Base-by-base conservation (phyloP, 2,888 invertebrate genomes). In the Gari tellinella region DNA sequence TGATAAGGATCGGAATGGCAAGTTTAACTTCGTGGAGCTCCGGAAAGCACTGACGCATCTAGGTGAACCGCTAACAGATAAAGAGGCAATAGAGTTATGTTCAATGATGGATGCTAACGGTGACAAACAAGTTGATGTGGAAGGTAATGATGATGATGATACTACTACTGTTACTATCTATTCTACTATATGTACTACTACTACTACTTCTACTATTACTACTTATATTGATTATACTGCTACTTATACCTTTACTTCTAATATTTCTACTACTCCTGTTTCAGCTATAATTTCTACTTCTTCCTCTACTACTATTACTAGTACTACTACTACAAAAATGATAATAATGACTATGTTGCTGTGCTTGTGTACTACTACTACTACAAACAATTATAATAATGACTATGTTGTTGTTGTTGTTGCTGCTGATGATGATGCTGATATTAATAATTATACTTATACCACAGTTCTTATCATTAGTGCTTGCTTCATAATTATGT, bases 121-220 rank as follows among this genome's bases (percentile, higher is more conserved):
- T 10, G 76, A 76, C 31, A 48, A 64, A 12, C 61, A 73, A 51
- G 65, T 80, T 0, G 57, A 73, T 56, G 65, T 76, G 14, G 80
- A 80, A 19, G 80, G 80, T 80, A 65, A 19, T 21, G n/a, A n/a
- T n/a, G n/a, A n/a, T n/a, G n/a, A n/a, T n/a, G 10, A 40, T 40
- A 12, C 8, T 40, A 40, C 40, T 15, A 17, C n/a, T 15, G 43
- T 17, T 8, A 3, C n/a, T 8, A 17, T 43, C 4, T 14, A 43
- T 8, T 8, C n/a, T 19, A 5, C 3, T 5, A 8, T 17, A 43
- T 19, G n/a, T n/a, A n/a, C n/a, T n/a, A 43, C 19, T 4, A 15
- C 43, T 8, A 4, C n/a, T 43, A 14, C n/a, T 52, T 19, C 19
- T 4, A 26, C 25, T 14, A 4, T 43, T 43, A 43, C n/a, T 19